Conservation (phyloP, 1,140 invertebrate species). For the Diachasma alloeum region DNA sequence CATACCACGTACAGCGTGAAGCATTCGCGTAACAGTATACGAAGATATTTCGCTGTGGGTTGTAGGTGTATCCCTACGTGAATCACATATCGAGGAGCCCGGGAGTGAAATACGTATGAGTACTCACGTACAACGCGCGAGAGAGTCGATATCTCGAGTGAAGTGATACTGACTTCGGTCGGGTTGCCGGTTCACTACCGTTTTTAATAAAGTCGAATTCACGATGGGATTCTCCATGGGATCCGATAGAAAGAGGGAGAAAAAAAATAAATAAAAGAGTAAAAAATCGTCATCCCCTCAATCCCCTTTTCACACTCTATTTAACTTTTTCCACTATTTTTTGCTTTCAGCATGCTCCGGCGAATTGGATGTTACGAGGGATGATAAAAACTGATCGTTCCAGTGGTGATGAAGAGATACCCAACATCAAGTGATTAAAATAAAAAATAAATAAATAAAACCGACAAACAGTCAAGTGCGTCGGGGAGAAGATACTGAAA, state of each 20-base stretch:
- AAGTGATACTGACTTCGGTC: conserved; percentile 12
- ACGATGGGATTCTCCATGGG: conserved; percentile 5
- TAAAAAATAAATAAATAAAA: neutral
- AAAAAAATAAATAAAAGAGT: conserved; percentile 15
- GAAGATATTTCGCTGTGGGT: conserved; percentile 2
- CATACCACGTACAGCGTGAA: neutral
- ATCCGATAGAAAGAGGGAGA: neutral
- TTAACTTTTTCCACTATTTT: neutral
- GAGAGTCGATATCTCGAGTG: conserved; percentile 22
- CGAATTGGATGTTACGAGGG: neutral
- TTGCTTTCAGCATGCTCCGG: neutral
- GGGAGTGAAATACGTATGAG: conserved; percentile 33
- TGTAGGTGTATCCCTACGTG: conserved; percentile 17
- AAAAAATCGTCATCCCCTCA: neutral
- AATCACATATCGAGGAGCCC: conserved; percentile 24
- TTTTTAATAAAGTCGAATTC: conserved; percentile 37
- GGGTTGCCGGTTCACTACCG: conserved; percentile 22
- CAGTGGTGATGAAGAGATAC: neutral
- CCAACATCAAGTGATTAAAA: neutral
- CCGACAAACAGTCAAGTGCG: neutral
- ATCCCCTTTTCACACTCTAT: neutral
- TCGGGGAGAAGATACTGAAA: neutral
- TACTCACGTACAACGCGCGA: neutral
- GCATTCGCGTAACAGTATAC: neutral
- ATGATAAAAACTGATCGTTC: neutral